These are phyloP conservation scores for Oreochromis tanganicae DNA, from an alignment of 2,113 vertebrate species.

Conservation along the genomic window DNA sequence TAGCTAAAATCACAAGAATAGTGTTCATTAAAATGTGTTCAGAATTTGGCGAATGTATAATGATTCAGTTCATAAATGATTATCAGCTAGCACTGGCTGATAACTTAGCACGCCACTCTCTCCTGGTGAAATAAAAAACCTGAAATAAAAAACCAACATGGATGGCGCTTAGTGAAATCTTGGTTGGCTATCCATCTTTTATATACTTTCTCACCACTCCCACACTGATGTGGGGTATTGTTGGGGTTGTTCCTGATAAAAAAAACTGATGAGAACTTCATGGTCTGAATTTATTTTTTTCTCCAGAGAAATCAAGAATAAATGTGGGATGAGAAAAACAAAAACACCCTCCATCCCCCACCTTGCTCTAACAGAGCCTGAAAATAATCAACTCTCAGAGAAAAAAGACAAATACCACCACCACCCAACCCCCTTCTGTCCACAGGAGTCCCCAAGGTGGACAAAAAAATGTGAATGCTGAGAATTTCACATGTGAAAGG, in stretches of 20 bases:
- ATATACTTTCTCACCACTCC: neutral
- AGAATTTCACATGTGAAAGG: constrained; percentile 7
- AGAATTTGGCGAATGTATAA: neutral
- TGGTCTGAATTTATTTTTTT: neutral
- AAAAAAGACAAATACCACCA: neutral
- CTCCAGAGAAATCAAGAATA: neutral
- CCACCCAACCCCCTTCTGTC: neutral
- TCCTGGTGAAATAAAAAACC: too few species aligned
- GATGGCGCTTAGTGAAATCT: neutral
- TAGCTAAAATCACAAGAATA: neutral
- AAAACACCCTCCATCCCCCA: neutral
- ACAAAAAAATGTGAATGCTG: neutral
- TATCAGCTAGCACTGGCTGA: neutral
- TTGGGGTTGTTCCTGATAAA: neutral
- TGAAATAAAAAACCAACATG: neutral
- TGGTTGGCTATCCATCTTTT: neutral
- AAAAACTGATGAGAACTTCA: neutral
- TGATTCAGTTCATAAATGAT: neutral
- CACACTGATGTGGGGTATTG: neutral
- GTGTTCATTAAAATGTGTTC: neutral
- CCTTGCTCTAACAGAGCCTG: neutral
- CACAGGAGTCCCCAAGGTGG: neutral
- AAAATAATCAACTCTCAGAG: neutral
- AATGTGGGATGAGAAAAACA: neutral
- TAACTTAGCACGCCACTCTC: neutral